Conservation (phyloP, 2,888 invertebrate species). For the Tillus elongatus region DNA sequence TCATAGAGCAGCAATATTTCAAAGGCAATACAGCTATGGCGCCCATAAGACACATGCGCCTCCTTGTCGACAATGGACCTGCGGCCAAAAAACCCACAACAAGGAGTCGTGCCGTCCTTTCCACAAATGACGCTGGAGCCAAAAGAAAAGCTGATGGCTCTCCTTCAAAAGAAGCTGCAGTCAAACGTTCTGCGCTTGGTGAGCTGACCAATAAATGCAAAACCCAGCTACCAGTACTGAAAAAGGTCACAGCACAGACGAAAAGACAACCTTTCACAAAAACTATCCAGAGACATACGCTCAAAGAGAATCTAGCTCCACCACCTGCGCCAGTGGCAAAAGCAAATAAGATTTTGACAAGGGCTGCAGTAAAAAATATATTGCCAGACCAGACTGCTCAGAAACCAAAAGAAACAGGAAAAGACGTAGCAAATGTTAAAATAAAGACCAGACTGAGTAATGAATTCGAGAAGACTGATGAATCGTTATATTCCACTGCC, state of each 20-base stretch:
- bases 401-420: conserved; percentile 35
- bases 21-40: too few relatives aligned
- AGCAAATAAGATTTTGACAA: conserved; percentile 33
- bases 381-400: conserved; percentile 34
- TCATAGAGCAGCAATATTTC: too few relatives aligned
- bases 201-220: conserved; percentile 69
- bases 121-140: conserved; percentile 37
- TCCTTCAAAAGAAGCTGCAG: conserved; percentile 62
- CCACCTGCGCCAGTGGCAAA: conserved; percentile 31
- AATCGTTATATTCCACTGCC: conserved; percentile 69
- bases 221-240: conserved; percentile 37
- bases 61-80: too few relatives aligned
- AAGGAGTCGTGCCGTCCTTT: conserved; percentile 42
- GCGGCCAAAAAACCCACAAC: too few relatives aligned
- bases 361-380: conserved; percentile 31
- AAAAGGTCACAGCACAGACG: conserved; percentile 16
- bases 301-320: conserved; percentile 37
- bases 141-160: conserved; percentile 78
- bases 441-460: conserved; percentile 53
- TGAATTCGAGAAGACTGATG: conserved; percentile 64
- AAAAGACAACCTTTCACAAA: conserved; percentile 35
- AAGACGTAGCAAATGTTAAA: conserved; percentile 34
- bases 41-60: too few relatives aligned
- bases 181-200: conserved; percentile 76
- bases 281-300: conserved; percentile 37